These are phyloP conservation scores for Drosophila hawaiiensis DNA, from an alignment of 2,888 invertebrate genomes.

Conservation along the genomic window DNA sequence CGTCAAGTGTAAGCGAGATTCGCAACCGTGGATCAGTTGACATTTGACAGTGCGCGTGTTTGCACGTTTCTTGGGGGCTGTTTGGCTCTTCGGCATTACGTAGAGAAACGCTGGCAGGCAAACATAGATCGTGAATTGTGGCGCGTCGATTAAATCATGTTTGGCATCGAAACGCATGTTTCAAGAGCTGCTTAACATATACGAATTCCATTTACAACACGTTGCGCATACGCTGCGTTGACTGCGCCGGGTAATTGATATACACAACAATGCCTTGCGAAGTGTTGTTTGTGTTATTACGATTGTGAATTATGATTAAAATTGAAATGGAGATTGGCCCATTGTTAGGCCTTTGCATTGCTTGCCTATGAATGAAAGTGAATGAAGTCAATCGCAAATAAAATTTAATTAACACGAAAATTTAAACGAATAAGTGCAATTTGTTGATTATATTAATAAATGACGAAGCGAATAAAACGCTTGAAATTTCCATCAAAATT, in stretches of 20 bases:
- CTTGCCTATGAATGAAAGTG: slow-evolving; percentile 16
- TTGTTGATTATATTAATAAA: slow-evolving; percentile 28
- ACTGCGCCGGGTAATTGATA: slow-evolving; percentile 60
- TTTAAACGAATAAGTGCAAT: slow-evolving; percentile 40
- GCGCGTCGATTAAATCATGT: slow-evolving; percentile 7
- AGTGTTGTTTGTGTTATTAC: slow-evolving; percentile 68
- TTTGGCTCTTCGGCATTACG: slow-evolving; percentile 17
- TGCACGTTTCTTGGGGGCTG: slow-evolving; percentile 58
- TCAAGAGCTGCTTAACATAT: slow-evolving; percentile 15
- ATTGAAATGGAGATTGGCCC: slow-evolving; percentile 21
- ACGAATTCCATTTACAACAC: slow-evolving; percentile 14
- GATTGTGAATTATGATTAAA: slow-evolving; percentile 62
- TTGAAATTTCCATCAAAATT: slow-evolving; percentile 48
- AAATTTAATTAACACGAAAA: slow-evolving; percentile 23
- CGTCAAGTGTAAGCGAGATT: slow-evolving; percentile 80
- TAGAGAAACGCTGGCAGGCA: slow-evolving; percentile 4
- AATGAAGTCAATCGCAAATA: slow-evolving; percentile 37
- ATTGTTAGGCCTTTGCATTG: slow-evolving; percentile 1
- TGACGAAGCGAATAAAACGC: slow-evolving; percentile 45
- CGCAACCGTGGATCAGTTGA: slow-evolving; percentile 84
- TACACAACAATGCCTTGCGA: slow-evolving; percentile 40
- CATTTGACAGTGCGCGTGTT: slow-evolving; percentile 84
- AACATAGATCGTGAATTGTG: slow-evolving; percentile 11
- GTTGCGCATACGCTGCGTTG: slow-evolving; percentile 51
- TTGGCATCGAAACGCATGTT: slow-evolving; percentile 21